Base-by-base conservation (phyloP, 1,140 invertebrate species). In the Lamellibrachia luymesi region DNA sequence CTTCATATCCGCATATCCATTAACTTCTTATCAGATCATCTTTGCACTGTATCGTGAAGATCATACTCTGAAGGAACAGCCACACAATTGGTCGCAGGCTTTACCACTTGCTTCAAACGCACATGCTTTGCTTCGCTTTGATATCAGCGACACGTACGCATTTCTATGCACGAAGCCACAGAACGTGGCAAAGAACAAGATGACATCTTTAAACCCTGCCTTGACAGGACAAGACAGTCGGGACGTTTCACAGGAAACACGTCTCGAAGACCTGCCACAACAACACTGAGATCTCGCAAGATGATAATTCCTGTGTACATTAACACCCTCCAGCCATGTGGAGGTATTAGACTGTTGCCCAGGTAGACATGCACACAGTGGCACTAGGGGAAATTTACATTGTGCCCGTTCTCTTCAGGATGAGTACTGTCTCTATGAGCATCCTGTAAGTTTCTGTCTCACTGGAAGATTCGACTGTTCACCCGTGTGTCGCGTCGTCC, bases 401-500 rank as follows among this genome's bases (percentile, higher is more conserved):
- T 80, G 64, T 6, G 6, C 13, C 25, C 64, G 4, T 80, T 80
- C 64, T 80, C 8, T 22, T 22, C 64, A 80, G 13, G 25, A 22
- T 17, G 4, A 80, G 17, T 22, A 17, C 25, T 22, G 64, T 80
- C 64, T 80, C 64, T 10, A 80, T 80, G 13, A 80, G 64, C 64
- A 80, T 80, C 64, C 64, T 80, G 6, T 6, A 56, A 56, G 52
- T 8, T 17, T 56, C 52, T 1, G 38, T 38, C 38, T 56, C 52
- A 56, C 6, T 56, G 52, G 52, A 56, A 1, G 52, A 56, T 6
- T 56, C 52, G 6, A 56, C 52, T 56, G 6, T 56, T 56, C 94
- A 96, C 13, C 95, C 95, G 94, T 95, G 95, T 5, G 95, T 96
- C 13, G 95, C 94, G 92, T 96, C 96, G 96, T 99, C 99, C 96